Evolutionary conservation across 2,888 invertebrate genomes (phyloP).

Genomic region (Hydrotaea diabolus): DNA sequence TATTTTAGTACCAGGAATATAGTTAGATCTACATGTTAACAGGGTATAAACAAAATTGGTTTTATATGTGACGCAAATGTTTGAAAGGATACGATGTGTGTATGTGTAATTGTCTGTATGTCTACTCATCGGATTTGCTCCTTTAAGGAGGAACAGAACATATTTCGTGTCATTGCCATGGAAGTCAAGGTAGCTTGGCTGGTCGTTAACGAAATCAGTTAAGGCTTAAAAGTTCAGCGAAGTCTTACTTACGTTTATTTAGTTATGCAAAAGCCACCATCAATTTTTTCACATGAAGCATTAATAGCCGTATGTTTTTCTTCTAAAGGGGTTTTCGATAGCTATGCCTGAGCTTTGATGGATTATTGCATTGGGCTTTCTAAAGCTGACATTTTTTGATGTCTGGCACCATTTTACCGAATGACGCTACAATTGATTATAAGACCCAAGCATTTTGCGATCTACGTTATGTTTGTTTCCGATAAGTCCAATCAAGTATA

Average conservation of each 20-base stretch:
- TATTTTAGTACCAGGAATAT: not conserved
- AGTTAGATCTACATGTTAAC: not conserved
- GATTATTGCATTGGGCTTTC: no score
- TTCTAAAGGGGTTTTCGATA: not conserved
- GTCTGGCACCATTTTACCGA: no score
- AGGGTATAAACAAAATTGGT: constrained; percentile 13
- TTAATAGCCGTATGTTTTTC: constrained; percentile 4
- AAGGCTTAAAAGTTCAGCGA: not conserved
- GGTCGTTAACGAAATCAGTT: no score
- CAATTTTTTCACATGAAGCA: constrained; percentile 2
- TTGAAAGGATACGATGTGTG: not conserved
- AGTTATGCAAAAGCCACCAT: constrained; percentile 29
- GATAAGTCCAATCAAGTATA: no score
- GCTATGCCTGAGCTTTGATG: no score
- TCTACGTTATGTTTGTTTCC: no score
- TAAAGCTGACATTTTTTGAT: no score
- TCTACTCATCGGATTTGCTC: not conserved
- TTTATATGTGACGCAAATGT: not conserved
- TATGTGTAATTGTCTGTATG: not conserved
- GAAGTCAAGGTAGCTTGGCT: constrained; percentile 1
- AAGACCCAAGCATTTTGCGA: no score
- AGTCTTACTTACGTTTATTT: constrained; percentile 5
- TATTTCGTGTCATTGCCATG: not conserved
- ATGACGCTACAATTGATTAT: no score
- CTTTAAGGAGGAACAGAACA: not conserved